These are phyloP conservation scores for Alligator mississippiensis DNA, from an alignment of 2,113 vertebrate species.

Conservation along the genomic window DNA sequence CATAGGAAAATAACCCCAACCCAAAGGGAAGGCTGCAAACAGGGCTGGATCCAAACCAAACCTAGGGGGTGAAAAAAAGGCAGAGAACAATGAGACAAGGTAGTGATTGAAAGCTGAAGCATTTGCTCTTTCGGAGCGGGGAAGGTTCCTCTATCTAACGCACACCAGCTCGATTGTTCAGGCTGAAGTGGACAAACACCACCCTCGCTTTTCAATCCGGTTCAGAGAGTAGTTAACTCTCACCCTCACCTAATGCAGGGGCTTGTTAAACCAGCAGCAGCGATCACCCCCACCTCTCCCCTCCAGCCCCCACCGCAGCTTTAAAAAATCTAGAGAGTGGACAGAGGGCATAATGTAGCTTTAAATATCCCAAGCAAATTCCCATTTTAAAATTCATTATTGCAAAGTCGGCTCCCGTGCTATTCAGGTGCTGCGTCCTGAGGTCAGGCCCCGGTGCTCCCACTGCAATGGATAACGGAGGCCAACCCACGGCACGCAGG, in stretches of 20 bases:
- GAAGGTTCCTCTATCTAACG: not conserved
- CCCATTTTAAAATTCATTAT: not conserved
- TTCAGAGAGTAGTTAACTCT: not conserved
- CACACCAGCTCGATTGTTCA: not conserved
- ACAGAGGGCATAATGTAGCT: not conserved
- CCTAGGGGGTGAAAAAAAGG: not conserved
- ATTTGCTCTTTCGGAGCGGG: not conserved
- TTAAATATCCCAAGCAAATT: constrained; percentile 8
- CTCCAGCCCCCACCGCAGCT: not conserved
- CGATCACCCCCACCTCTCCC: not conserved
- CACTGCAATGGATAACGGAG: not conserved
- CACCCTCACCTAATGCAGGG: not conserved
- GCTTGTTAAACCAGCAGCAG: not conserved
- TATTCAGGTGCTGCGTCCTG: not conserved
- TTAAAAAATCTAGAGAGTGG: not conserved
- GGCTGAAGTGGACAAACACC: not conserved
- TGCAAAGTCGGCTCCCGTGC: not conserved
- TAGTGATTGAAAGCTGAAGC: not conserved
- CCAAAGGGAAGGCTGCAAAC: not conserved
- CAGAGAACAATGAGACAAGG: not conserved
- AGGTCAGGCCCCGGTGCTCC: not conserved
- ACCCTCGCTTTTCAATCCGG: not conserved
- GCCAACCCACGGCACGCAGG: not conserved
- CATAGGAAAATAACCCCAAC: not conserved
- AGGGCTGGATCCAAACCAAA: not conserved